These are phyloP conservation scores for Oreotrochilus melanogaster DNA, from an alignment of 2,113 vertebrate species.

Conservation along the genomic window DNA sequence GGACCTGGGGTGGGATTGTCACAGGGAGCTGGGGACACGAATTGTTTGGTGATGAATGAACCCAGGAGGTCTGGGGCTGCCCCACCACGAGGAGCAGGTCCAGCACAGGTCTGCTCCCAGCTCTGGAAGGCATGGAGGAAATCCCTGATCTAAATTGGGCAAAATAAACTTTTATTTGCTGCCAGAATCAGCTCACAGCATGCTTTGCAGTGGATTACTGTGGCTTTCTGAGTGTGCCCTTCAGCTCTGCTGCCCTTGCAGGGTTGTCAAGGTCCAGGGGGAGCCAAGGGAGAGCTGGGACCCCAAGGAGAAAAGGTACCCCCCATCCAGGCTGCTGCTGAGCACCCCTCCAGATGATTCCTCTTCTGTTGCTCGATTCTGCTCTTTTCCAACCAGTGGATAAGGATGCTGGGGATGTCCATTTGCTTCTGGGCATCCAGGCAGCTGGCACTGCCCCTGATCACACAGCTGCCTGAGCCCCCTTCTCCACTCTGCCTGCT, in stretches of 20 bases:
- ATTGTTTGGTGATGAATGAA: neutral
- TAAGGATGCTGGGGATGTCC: neutral
- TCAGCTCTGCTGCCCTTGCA: conserved; percentile 29
- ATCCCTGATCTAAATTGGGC: neutral
- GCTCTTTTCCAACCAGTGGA: fast-evolving
- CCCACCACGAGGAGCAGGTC: fast-evolving
- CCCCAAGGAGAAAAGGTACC: conserved; percentile 84
- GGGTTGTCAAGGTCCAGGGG: conserved; percentile 80
- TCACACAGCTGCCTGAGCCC: neutral
- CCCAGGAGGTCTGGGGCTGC: neutral
- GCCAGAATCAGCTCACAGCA: neutral
- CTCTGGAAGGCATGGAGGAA: neutral
- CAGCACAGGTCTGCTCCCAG: neutral
- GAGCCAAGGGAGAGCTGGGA: conserved; percentile 83
- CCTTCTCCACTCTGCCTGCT: too few relatives aligned
- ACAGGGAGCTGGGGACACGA: fast-evolving
- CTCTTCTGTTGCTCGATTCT: neutral
- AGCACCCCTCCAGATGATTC: neutral
- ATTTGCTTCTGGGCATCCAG: neutral
- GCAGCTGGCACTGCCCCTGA: neutral
- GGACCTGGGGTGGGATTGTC: neutral
- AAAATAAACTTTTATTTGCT: too few relatives aligned
- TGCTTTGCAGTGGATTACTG: neutral
- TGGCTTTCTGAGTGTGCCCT: neutral
- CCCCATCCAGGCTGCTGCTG: fast-evolving